Percentiles rank a stretch among this genome's conserved stretches.
These are phyloP conservation scores for Clanis bilineata DNA, from an alignment of 2,888 invertebrate species.

Conservation along the genomic window DNA sequence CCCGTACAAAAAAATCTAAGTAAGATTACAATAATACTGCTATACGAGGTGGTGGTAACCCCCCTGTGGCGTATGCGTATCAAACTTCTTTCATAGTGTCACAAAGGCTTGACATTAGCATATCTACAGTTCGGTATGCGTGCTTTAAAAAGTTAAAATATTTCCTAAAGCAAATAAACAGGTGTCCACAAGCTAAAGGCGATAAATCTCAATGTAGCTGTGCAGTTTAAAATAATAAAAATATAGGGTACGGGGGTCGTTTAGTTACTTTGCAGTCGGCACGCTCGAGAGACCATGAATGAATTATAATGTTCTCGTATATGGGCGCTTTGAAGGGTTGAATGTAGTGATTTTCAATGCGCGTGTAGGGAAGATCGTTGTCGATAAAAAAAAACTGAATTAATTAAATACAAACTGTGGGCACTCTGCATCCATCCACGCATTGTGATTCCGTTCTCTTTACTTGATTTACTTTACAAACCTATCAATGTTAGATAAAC, in stretches of 20 bases:
- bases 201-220: slow-evolving; percentile 54
- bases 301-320: slow-evolving; percentile 54
- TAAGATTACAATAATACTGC: too few relatives aligned
- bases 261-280: slow-evolving; percentile 76
- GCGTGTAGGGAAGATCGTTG: neutral
- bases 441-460: neutral
- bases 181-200: slow-evolving; percentile 13
- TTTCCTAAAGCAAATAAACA: slow-evolving; percentile 11
- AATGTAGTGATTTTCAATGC: slow-evolving; percentile 10
- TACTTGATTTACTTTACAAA: neutral
- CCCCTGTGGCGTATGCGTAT: too few relatives aligned
- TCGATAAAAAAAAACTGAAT: neutral
- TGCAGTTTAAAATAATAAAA: slow-evolving; percentile 73
- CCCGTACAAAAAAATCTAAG: too few relatives aligned
- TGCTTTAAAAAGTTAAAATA: neutral
- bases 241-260: slow-evolving; percentile 44
- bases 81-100: too few relatives aligned
- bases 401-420: neutral
- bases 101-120: too few relatives aligned
- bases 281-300: slow-evolving; percentile 79
- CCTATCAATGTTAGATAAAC: too few relatives aligned
- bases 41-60: too few relatives aligned
- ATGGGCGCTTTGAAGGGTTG: slow-evolving; percentile 54
- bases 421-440: neutral
- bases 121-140: too few relatives aligned